Conservation (phyloP, 2,888 invertebrate genomes). For the Tetrapedia diversipes region DNA sequence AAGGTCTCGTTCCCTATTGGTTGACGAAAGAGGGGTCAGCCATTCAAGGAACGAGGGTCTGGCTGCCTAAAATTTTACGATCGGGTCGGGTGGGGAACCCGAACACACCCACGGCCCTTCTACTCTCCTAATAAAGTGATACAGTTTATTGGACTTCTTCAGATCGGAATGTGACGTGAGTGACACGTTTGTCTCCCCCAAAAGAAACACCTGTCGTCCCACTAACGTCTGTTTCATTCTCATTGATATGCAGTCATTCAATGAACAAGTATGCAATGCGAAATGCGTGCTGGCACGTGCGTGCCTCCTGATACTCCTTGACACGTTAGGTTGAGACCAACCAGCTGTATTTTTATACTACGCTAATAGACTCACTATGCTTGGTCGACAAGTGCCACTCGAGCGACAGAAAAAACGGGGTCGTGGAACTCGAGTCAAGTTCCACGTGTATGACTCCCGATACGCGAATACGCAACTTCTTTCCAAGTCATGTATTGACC, state of each 20-base stretch:
- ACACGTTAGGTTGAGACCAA: slow-evolving; percentile 33
- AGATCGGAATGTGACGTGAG: slow-evolving; percentile 77
- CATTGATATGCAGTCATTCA: slow-evolving; percentile 3
- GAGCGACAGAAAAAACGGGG: neutral
- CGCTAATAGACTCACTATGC: slow-evolving; percentile 76
- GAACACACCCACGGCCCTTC: slow-evolving; percentile 60
- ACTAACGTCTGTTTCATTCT: neutral
- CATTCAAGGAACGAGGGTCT: neutral
- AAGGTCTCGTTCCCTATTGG: neutral
- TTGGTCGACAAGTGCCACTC: slow-evolving; percentile 72
- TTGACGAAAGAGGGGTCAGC: neutral
- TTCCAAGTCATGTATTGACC: too few species aligned
- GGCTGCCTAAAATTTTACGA: slow-evolving; percentile 48
- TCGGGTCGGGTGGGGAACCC: slow-evolving; percentile 1
- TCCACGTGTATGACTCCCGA: neutral
- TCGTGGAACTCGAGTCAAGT: neutral
- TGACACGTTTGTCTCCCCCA: slow-evolving; percentile 66
- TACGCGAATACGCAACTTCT: too few species aligned
- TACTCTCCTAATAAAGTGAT: slow-evolving; percentile 80
- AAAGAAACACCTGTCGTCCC: neutral
- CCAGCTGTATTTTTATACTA: slow-evolving; percentile 75
- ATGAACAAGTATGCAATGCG: neutral
- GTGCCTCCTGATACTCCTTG: neutral
- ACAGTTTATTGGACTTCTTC: slow-evolving; percentile 82
- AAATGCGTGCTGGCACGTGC: slow-evolving; percentile 32